These are phyloP conservation scores for Agrypnus murinus DNA, from an alignment of 2,888 invertebrate species.

Conservation along the genomic window DNA sequence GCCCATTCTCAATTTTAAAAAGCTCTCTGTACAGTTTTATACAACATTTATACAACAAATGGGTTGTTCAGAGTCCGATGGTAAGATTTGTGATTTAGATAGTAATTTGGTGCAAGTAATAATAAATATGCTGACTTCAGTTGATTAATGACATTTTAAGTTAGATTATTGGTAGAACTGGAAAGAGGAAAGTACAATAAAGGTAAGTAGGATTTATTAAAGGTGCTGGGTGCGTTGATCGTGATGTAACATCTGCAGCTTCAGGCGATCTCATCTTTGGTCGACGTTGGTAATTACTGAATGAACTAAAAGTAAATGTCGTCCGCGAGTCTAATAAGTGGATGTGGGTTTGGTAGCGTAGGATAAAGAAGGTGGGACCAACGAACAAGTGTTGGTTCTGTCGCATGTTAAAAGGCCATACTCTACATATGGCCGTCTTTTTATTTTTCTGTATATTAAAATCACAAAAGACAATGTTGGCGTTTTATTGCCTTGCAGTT, in stretches of 20 bases:
- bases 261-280: constrained; percentile 49
- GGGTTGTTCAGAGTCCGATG: too few relatives aligned
- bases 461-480: constrained; percentile 36
- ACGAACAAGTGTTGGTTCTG: constrained; percentile 54
- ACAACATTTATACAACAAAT: too few relatives aligned
- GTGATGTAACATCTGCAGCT: constrained; percentile 51
- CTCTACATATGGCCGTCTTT: constrained; percentile 41
- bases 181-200: constrained; percentile 1
- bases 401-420: constrained; percentile 35
- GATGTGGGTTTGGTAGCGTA: constrained; percentile 55
- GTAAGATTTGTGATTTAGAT: neutral
- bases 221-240: constrained; percentile 40
- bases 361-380: constrained; percentile 53
- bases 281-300: constrained; percentile 52
- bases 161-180: neutral
- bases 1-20: neutral
- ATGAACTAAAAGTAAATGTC: constrained; percentile 57
- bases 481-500: constrained; percentile 27
- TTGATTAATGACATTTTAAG: constrained; percentile 11
- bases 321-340: constrained; percentile 50
- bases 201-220: constrained; percentile 28
- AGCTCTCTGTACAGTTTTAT: neutral
- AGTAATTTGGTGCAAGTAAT: too few relatives aligned
- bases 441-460: constrained; percentile 37
- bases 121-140: constrained; percentile 1